These are phyloP conservation scores for Onychomys arenicola DNA, from an alignment of 2,797 vertebrate species.

Conservation along the genomic window DNA sequence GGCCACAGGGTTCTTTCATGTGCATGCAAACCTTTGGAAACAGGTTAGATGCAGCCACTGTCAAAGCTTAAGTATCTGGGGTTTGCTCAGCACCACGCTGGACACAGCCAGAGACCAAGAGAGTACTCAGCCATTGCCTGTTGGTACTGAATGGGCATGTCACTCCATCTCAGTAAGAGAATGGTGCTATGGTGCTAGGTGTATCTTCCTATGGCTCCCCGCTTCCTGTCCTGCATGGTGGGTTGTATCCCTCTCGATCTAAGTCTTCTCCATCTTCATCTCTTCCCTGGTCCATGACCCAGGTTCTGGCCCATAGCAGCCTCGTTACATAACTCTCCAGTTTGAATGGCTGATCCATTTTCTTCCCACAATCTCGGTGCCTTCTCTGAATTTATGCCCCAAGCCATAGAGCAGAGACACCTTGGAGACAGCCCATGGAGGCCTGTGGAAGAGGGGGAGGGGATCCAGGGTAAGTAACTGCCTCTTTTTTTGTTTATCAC, in stretches of 20 bases:
- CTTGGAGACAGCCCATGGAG: neutral
- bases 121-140: neutral
- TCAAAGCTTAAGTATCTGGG: neutral
- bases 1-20: neutral
- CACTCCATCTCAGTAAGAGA: neutral
- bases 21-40: neutral
- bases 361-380: neutral
- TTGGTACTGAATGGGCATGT: neutral
- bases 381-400: neutral
- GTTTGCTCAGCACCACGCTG: neutral
- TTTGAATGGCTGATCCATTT: neutral
- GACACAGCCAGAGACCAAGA: neutral
- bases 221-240: neutral
- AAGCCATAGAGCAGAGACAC: neutral
- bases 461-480: neutral
- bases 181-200: no score
- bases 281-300: neutral
- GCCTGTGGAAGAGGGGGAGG: neutral
- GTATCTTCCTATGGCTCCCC: neutral
- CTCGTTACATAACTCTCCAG: neutral
- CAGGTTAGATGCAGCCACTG: neutral
- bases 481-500: slow-evolving; percentile 65
- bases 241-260: neutral
- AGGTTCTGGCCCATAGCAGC: neutral
- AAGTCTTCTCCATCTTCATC: neutral